Evolutionary conservation across 2,797 vertebrate genomes (phyloP), one percentile per base, ranked within the genome.

Genomic region (Cephalopachus bancanus): DNA sequence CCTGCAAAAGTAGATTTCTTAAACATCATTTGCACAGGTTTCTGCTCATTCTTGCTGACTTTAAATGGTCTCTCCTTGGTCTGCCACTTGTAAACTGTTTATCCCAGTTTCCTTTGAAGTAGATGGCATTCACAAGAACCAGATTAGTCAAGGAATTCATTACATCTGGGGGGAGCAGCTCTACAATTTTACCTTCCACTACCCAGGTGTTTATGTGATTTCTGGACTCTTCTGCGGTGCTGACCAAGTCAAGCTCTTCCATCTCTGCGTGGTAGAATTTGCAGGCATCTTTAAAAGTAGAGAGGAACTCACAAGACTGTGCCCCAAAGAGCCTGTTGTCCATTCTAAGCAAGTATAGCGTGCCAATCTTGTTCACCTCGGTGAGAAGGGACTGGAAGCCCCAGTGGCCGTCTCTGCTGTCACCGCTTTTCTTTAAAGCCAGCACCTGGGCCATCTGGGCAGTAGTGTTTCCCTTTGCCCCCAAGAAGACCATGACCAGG

Each of bases 321-420:
- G 99, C 99, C 92, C 99, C 99, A 10, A 99, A 99, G 51, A 99
- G 99, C 3, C 98, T 98, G 97, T 99, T 99, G 22, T 99, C 99
- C 1, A 99, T 97, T 93, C 98, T 99, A 94, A 99, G 99, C 57
- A 99, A 72, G 22, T 99, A 99, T 0, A 98, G 98, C 17, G 98
- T 98, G 3, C 71, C 97, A 0, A 98, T 87, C 95, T 98, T 98
- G 79, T 99, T 99, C 30, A 99, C 98, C 86, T 98, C 97, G 0
- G 65, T 89, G 79, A 99, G 98, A 97, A 99, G 98, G 0, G 95
- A 96, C 88, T 99, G 98, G 88, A 98, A 98, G 1, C 44, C 98
- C 17, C 75, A 89, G 89, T 98, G 98, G 89, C 44, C 78, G 1
- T 67, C 67, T 22, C 30, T 51, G 0, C 44, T 9, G 0, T 37